Conservation (phyloP, 2,888 invertebrate genomes). For the Pseudococcus viburni region DNA sequence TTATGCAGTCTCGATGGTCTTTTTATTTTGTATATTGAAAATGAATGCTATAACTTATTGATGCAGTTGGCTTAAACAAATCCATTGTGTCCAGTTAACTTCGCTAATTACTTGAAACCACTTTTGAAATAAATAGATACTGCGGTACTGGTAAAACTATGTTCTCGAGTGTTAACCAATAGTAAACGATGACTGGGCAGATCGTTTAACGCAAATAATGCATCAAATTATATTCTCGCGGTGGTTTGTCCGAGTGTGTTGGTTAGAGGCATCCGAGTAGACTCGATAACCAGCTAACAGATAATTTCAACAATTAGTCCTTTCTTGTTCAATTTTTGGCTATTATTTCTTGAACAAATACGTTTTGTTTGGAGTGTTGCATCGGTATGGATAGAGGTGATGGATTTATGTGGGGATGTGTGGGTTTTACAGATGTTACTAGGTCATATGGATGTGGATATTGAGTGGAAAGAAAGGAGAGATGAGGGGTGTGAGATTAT, state of each 20-base stretch:
- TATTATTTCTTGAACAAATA: not conserved
- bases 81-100: not conserved
- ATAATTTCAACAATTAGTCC: constrained; percentile 24
- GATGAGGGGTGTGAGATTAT: too few species aligned
- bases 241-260: not conserved
- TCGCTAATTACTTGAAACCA: constrained; percentile 16
- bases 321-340: not conserved
- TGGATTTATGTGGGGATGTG: too few species aligned
- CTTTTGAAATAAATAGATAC: constrained; percentile 24
- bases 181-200: constrained; percentile 49
- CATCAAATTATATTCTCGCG: not conserved
- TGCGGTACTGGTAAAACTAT: not conserved
- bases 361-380: too few species aligned
- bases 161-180: constrained; percentile 8
- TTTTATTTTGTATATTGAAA: not conserved
- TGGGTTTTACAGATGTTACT: too few species aligned
- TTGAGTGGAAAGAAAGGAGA: too few species aligned
- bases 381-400: too few species aligned
- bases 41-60: not conserved
- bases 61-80: not conserved
- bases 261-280: not conserved
- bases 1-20: not conserved
- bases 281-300: not conserved
- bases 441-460: too few species aligned
- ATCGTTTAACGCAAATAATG: constrained; percentile 18